phyloP scores from a whole-genome alignment of 2,797 vertebrate species.

The Dendrocincla fuliginosa region DNA sequence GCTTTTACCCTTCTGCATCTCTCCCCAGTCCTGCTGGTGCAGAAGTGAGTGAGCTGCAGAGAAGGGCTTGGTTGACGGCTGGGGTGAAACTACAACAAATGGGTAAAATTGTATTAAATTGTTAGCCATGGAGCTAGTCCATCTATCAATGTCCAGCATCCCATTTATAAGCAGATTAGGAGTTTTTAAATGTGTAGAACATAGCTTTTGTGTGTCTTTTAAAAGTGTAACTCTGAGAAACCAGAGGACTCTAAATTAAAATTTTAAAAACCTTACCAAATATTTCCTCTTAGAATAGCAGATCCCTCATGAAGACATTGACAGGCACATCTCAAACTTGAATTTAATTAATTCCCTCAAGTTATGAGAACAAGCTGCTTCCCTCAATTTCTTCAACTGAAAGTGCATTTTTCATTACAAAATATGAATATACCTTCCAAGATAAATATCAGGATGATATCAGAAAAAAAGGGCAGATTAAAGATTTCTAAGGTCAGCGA shows the following conservation, averaged over 20 bases:
- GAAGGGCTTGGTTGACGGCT: not conserved
- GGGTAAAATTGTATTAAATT: not conserved
- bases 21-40: not conserved
- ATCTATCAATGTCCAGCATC: not conserved
- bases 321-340: not conserved
- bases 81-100: not conserved
- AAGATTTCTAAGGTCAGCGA: not conserved
- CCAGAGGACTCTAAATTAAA: not conserved
- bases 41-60: not conserved
- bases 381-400: not conserved
- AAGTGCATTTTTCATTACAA: conserved; percentile 16
- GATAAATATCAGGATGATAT: conserved; percentile 2
- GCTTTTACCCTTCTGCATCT: not conserved
- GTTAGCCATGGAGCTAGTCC: not conserved
- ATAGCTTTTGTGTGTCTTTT: not conserved
- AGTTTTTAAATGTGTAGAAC: not conserved
- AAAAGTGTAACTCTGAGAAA: not conserved
- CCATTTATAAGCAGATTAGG: not conserved
- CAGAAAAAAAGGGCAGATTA: not conserved
- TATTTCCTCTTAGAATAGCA: not conserved
- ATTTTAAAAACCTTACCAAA: not conserved
- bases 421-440: not conserved
- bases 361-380: not conserved
- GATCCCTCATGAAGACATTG: not conserved
- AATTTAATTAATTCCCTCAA: conserved; percentile 33